Percentiles rank a stretch among this genome's conserved stretches.
phyloP scores from a whole-genome alignment of 2,888 invertebrate species.

The Macrosiphum euphorbiae region DNA sequence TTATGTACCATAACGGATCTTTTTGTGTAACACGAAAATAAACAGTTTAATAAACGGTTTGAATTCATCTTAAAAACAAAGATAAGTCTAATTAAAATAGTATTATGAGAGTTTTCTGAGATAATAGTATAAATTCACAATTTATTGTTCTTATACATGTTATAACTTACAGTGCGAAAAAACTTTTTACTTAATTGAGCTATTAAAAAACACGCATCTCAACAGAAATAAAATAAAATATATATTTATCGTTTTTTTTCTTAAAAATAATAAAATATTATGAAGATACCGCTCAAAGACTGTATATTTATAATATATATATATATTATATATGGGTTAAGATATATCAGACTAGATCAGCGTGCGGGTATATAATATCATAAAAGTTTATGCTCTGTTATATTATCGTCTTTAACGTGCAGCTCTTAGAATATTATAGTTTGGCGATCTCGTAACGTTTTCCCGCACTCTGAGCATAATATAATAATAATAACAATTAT shows the following conservation, averaged over 20 bases:
- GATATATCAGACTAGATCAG: background rate
- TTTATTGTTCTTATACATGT: constrained; percentile 24
- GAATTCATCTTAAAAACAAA: constrained; percentile 37
- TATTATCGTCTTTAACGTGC: too few species aligned
- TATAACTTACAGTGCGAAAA: constrained; percentile 37
- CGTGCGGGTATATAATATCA: background rate
- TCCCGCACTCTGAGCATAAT: background rate
- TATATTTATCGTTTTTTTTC: constrained; percentile 3
- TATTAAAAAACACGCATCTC: constrained; percentile 30
- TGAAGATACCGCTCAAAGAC: constrained; percentile 32
- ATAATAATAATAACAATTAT: background rate
- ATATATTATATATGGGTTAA: background rate
- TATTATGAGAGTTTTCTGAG: constrained; percentile 7
- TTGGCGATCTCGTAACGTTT: background rate
- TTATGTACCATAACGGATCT: constrained; percentile 53
- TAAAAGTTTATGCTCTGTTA: background rate
- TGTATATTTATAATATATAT: background rate
- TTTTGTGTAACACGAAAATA: constrained; percentile 36
- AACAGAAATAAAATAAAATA: constrained; percentile 46
- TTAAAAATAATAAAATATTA: background rate
- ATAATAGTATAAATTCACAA: constrained; percentile 43
- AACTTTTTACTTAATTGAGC: constrained; percentile 50
- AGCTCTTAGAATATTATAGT: too few species aligned
- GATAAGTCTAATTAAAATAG: constrained; percentile 24
- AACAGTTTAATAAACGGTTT: constrained; percentile 44